These are phyloP conservation scores for Apis mellifera DNA, from an alignment of 1,140 invertebrate genomes.

Conservation along the genomic window Amel_HAv3.1 CM009945.2:3636501-3637000, in stretches of 20 bases:
- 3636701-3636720: background rate
- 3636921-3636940: background rate
- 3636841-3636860: slow-evolving; percentile 33
- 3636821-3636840: slow-evolving; percentile 50
- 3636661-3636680: too few relatives aligned
- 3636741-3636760: background rate
- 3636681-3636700: background rate
- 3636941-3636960: slow-evolving; percentile 22
- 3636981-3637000: too few relatives aligned
- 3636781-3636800: background rate
- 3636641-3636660: slow-evolving; percentile 1
- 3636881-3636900: background rate
- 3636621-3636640: background rate
- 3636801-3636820: background rate
- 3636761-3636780: background rate
- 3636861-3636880: background rate
- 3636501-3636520: slow-evolving; percentile 5
- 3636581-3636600: background rate
- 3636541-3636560: background rate
- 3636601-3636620: background rate
- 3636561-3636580: background rate
- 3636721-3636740: background rate
- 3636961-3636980: slow-evolving; percentile 1
- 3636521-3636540: background rate
- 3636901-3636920: background rate